Base-by-base conservation (phyloP, 2,113 vertebrate species). In the Leucopsar rothschildi region DNA sequence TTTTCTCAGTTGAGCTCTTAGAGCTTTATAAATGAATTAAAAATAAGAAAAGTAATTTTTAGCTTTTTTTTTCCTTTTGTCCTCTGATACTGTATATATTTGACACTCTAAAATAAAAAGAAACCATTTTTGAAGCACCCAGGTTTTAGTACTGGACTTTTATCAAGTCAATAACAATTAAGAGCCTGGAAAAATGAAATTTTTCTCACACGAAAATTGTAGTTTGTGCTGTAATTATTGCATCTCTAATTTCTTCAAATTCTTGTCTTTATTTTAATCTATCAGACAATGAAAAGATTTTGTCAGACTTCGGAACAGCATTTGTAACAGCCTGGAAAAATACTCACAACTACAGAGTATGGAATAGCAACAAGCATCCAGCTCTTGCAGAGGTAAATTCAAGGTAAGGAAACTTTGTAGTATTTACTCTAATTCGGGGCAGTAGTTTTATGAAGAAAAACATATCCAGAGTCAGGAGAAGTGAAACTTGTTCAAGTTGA, bases 281-380 rank as follows among this genome's bases (percentile, higher is more conserved):
- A 53, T 64, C 97, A 99, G 99, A 99, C 87, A 99, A 98, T 20
- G 99, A 99, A 94, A 98, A 99, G 97, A 98, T 98, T 83, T 82
- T 99, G 83, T 98, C 99, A 2, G 99, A 99, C 96, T 99, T 99
- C 3, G 99, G 99, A 44, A 96, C 96, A 1, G 91, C 98, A 3
- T 99, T 99, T 96, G 88, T 99, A 82, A 59, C 98, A 3, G 98
- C 99, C 22, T 99, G 99, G 99, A 99, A 98, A 96, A 99, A 98
- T 70, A 99, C 98, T 27, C 99, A 99, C 98, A 99, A 99, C 98
- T 99, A 98, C 97, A 98, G 99, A 84, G 98, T 99, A 11, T 99
- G 99, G 99, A 98, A 98, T 93, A 99, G 99, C 98, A 99, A 99
- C 98, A 99, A 98, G 95, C 99, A 99, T 79, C 98, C 98, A 2